phyloP scores from a whole-genome alignment of 2,888 invertebrate species.

The Drosophila multiciliata region DNA sequence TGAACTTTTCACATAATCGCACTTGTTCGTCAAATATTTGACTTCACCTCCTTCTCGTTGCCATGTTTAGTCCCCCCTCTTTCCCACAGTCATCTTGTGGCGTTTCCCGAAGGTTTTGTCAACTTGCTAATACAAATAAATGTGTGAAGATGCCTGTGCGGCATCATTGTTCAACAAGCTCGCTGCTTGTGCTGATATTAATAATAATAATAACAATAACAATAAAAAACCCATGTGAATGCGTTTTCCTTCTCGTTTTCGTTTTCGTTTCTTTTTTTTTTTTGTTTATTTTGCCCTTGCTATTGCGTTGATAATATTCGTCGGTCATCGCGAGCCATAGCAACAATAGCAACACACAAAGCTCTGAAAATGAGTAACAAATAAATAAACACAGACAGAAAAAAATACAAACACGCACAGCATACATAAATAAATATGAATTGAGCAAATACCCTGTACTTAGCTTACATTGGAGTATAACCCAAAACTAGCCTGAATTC shows the following conservation, averaged over 20 bases:
- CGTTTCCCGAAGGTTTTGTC: slow-evolving; percentile 37
- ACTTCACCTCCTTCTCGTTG: not conserved
- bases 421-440: slow-evolving; percentile 2
- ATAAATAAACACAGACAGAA: slow-evolving; percentile 27
- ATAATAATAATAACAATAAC: slow-evolving; percentile 50
- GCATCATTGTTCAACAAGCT: slow-evolving; percentile 9
- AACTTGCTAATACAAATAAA: slow-evolving; percentile 76
- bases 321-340: slow-evolving; percentile 58
- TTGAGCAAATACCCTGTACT: slow-evolving; percentile 1
- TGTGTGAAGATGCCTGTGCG: slow-evolving; percentile 52
- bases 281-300: slow-evolving; percentile 18
- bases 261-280: not conserved
- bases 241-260: not conserved
- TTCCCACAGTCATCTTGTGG: slow-evolving; percentile 2
- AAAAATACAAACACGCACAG: slow-evolving; percentile 9
- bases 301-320: slow-evolving; percentile 67
- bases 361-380: slow-evolving; percentile 47
- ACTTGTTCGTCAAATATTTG: not conserved
- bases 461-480: not conserved
- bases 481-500: not conserved
- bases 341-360: slow-evolving; percentile 21
- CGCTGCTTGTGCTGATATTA: slow-evolving; percentile 47
- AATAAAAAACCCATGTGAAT: slow-evolving; percentile 43
- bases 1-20: slow-evolving; percentile 4
- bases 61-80: not conserved